A percentile compares a stretch with the other conserved stretches of the same genome.
These are phyloP conservation scores for Entelurus aequoreus DNA, from an alignment of 2,113 vertebrate species.

Conservation along the genomic window DNA sequence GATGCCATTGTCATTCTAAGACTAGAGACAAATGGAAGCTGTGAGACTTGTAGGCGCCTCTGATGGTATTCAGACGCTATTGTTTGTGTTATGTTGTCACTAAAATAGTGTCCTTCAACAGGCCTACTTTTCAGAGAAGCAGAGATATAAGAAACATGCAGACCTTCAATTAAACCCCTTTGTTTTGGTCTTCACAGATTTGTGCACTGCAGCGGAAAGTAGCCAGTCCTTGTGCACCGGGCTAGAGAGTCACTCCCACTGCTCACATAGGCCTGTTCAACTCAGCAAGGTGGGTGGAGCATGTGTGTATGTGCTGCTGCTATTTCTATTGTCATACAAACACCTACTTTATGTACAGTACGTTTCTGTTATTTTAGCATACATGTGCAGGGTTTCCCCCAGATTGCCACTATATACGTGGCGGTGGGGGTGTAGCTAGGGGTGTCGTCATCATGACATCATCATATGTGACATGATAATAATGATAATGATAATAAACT, in stretches of 20 bases:
- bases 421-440: too few species aligned
- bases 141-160: not conserved
- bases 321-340: conserved; percentile 6
- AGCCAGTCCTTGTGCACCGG: conserved; percentile 30
- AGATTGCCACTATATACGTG: too few species aligned
- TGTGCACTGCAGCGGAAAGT: conserved; percentile 50
- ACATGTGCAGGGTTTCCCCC: not conserved
- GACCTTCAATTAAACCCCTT: not conserved
- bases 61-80: conserved; percentile 11
- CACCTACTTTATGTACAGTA: not conserved
- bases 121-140: not conserved
- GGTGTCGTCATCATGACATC: too few species aligned
- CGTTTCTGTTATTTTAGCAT: conserved; percentile 5
- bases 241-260: conserved; percentile 48
- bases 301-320: not conserved
- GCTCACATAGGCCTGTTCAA: conserved; percentile 57
- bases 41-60: conserved; percentile 10
- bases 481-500: too few species aligned
- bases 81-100: conserved; percentile 38
- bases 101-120: conserved; percentile 3
- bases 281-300: conserved; percentile 68
- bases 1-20: conserved; percentile 30
- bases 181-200: conserved; percentile 53
- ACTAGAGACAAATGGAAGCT: conserved; percentile 26
- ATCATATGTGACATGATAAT: too few species aligned